These are phyloP conservation scores for Thalpophila matura DNA, from an alignment of 2,888 invertebrate genomes.

Conservation along the genomic window DNA sequence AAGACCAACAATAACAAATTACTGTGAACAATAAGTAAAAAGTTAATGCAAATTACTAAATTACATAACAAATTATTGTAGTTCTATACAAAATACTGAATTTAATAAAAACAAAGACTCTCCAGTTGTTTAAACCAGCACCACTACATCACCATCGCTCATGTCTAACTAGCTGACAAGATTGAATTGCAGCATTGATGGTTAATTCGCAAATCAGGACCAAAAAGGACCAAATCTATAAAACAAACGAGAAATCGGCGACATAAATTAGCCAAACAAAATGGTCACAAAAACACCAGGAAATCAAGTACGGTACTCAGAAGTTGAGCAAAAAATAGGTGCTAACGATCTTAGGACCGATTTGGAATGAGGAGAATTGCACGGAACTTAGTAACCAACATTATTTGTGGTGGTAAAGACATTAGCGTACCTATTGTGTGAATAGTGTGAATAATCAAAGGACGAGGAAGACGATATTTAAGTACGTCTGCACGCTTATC, in stretches of 20 bases:
- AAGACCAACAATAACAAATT: no score
- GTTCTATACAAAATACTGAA: no score
- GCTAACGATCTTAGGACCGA: slow-evolving; percentile 35
- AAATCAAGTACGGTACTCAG: slow-evolving; percentile 13
- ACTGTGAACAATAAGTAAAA: no score
- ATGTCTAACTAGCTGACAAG: background rate
- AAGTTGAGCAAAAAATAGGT: slow-evolving; percentile 41
- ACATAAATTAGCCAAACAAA: slow-evolving; percentile 15
- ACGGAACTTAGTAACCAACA: slow-evolving; percentile 27
- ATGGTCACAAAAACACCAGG: slow-evolving; percentile 34
- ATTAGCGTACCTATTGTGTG: no score
- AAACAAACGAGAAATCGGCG: slow-evolving; percentile 18
- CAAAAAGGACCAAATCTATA: slow-evolving; percentile 16
- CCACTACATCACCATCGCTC: background rate
- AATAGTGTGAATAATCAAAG: background rate
- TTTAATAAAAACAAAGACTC: no score
- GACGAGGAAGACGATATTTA: slow-evolving; percentile 7
- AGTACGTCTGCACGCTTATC: background rate
- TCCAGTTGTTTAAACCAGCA: background rate
- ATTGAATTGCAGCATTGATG: background rate
- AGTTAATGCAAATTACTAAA: no score
- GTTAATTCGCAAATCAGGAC: background rate
- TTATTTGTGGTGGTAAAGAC: background rate
- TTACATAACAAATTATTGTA: no score
- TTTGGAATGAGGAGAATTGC: slow-evolving; percentile 23